Conservation (phyloP, 2,888 invertebrate species). For the Tupiocoris notatus region DNA sequence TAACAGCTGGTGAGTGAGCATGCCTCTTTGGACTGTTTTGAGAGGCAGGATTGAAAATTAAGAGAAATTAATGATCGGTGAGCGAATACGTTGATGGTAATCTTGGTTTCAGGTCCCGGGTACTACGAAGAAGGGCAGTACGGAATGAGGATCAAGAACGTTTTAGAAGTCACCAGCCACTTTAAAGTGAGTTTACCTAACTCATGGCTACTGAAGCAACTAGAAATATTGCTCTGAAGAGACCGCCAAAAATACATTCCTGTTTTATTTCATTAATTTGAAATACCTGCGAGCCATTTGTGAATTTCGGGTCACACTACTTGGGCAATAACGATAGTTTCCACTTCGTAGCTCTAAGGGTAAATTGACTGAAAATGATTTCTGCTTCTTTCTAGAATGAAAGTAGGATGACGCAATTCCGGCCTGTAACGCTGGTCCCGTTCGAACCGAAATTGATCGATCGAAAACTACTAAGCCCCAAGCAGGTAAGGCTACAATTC, state of each 20-base stretch:
- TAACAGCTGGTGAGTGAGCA: slow-evolving; percentile 65
- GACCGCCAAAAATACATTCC: too few species aligned
- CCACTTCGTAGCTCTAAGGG: too few species aligned
- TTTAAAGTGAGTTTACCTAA: slow-evolving; percentile 50
- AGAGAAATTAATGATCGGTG: not conserved
- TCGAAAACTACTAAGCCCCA: slow-evolving; percentile 67
- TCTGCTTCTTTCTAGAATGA: slow-evolving; percentile 30
- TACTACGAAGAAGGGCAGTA: slow-evolving; percentile 81
- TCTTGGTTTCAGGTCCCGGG: slow-evolving; percentile 69
- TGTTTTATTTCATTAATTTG: too few species aligned
- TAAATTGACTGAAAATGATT: too few species aligned
- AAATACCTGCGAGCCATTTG: too few species aligned
- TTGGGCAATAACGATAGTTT: not conserved
- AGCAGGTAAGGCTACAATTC: too few species aligned
- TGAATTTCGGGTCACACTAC: slow-evolving; percentile 17
- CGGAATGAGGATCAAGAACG: slow-evolving; percentile 84
- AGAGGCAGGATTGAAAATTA: not conserved
- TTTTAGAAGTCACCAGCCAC: slow-evolving; percentile 63
- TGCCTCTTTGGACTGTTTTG: not conserved
- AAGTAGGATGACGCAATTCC: slow-evolving; percentile 63
- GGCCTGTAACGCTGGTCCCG: slow-evolving; percentile 79
- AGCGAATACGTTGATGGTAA: not conserved
- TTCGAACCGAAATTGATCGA: slow-evolving; percentile 85
- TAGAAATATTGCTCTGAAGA: too few species aligned
- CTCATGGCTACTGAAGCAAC: too few species aligned